These are phyloP conservation scores for Erythrolamprus reginae DNA, from an alignment of 2,113 vertebrate species.

Conservation along the genomic window DNA sequence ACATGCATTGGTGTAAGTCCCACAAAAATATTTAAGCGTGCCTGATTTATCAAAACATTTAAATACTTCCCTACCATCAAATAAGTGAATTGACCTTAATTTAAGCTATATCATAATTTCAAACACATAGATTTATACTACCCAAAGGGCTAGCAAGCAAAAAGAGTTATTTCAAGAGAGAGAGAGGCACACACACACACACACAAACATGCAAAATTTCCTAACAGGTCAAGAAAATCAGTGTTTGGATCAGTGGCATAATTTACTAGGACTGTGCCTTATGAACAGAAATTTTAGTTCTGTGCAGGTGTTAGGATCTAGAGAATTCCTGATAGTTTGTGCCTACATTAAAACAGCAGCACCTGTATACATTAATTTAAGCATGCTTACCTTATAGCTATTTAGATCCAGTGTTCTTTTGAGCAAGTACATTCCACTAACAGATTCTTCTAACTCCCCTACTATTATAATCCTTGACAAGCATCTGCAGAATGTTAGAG, in stretches of 20 bases:
- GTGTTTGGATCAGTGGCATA: constrained; percentile 9
- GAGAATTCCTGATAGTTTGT: background rate
- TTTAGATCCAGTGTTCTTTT: background rate
- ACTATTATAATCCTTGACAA: background rate
- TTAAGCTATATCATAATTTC: constrained; percentile 30
- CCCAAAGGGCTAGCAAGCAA: background rate
- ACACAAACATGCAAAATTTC: too few relatives aligned
- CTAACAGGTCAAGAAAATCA: constrained; percentile 28
- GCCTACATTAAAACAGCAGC: background rate
- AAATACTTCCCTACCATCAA: background rate
- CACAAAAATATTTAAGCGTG: background rate
- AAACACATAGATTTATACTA: background rate
- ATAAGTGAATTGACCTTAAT: background rate
- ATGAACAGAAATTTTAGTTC: background rate
- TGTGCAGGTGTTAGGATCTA: background rate
- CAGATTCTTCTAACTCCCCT: background rate
- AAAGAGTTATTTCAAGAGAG: background rate
- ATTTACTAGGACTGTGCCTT: background rate
- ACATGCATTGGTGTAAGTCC: background rate
- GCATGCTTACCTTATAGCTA: background rate
- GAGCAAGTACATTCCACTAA: background rate
- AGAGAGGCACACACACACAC: background rate
- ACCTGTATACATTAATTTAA: background rate
- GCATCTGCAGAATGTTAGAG: background rate
- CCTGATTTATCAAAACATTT: background rate